Evolutionary conservation across 2,888 invertebrate species (phyloP).

Genomic region (Lasioglossum morio): DNA sequence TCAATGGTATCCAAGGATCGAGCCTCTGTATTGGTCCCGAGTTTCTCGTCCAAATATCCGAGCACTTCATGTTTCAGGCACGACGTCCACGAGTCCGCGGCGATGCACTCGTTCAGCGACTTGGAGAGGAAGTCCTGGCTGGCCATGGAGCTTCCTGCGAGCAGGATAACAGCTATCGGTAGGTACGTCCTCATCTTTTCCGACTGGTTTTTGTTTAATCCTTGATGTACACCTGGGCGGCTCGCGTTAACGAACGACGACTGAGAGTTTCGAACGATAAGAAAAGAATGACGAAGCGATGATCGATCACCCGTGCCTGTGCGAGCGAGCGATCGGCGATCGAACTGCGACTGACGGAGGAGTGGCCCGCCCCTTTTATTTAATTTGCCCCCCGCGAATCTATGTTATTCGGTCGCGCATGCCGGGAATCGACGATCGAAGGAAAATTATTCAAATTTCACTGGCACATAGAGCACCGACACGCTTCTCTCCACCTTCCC

Average conservation of each 20-base stretch:
- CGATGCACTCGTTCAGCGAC: constrained; percentile 89
- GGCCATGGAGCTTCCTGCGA: constrained; percentile 86
- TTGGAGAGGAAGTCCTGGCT: constrained; percentile 78
- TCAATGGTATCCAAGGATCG: constrained; percentile 85
- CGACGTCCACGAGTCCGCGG: constrained; percentile 88
- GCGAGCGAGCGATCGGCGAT: constrained; percentile 82
- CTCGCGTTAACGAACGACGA: background rate
- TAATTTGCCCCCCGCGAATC: constrained; percentile 83
- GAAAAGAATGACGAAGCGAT: constrained; percentile 28
- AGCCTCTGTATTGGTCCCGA: constrained; percentile 85
- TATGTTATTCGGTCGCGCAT: constrained; percentile 85
- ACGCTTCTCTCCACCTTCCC: constrained; percentile 40
- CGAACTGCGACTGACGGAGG: constrained; percentile 84
- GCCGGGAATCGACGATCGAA: constrained; percentile 82
- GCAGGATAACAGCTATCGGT: constrained; percentile 67
- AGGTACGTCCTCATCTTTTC: constrained; percentile 57
- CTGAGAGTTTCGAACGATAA: background rate
- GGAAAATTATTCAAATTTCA: constrained; percentile 84
- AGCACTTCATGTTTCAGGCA: constrained; percentile 93
- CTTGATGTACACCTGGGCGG: background rate
- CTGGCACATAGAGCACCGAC: constrained; percentile 74
- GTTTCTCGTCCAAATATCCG: constrained; percentile 90
- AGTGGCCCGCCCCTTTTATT: constrained; percentile 85
- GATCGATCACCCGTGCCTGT: constrained; percentile 73
- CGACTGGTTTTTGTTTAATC: background rate